Evolutionary conservation across 2,888 invertebrate genomes (phyloP), one percentile per base, ranked within the genome.

Genomic region (Xylota sylvarum): DNA sequence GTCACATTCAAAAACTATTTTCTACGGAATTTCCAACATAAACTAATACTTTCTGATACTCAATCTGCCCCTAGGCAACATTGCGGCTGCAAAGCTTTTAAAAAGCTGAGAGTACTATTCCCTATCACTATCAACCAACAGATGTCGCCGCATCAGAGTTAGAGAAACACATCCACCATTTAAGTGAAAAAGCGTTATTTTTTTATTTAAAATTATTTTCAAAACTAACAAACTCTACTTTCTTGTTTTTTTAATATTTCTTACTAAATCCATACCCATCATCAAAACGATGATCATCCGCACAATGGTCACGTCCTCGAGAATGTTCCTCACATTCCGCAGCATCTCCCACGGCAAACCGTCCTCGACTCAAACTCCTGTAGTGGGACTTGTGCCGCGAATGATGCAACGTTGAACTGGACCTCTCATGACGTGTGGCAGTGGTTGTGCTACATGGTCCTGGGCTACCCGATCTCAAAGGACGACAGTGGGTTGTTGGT

Each of bases 401-500:
- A 32, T 77, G 72, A 37, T 76, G 78, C 5, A 80, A 27, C 3
- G 23, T 72, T 2, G 79, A 76, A 5, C 67, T 56, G 1, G 67
- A 69, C 43, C 83, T 55, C 40, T 77, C 76, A 9, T 79, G 73
- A 10, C 79, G 82, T 32, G 73, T 73, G 64, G 69, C 77, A 52
- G 69, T 62, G 5, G 70, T 78, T 64, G 52, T 88, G 72, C 60
- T 78, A 88, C n/a, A 88, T 43, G 77, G 82, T 35, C 64, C 14
- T 76, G 69, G 81, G 69, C 90, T 90, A 0, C 89, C 81, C 0
- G 91, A 90, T 5, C 90, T 89, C 2, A 91, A 89, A 2, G 92
- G 91, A 0, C 91, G 92, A 48, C 92, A 92, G 60, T 91, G 92
- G 10, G 72, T 88, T 1, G 92, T 90, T 0, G 91, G 91, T 10